Evolutionary conservation across 2,113 vertebrate genomes (phyloP), one percentile per base, ranked within the genome.

Genomic region (Caranx ignobilis): DNA sequence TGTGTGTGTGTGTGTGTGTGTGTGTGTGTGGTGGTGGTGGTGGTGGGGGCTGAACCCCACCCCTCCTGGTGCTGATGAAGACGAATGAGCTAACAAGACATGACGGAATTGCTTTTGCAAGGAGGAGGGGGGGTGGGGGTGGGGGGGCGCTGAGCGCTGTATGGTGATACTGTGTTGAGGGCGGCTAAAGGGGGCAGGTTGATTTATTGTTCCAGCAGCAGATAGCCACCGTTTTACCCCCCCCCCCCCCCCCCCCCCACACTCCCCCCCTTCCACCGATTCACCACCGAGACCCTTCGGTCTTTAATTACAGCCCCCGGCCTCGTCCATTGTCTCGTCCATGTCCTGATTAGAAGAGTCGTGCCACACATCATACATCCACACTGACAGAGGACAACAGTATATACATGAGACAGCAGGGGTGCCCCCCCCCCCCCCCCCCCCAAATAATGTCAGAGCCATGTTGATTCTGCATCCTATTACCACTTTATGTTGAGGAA

Each of bases 71-170:
- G 81, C 85, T 94, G 93, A 94, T 94, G 93, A 94, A 94, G 93
- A 94, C 86, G 80, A 93, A 94, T 92, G 91, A 89, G 93, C 88
- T 93, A 93, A 94, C 92, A 91, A 91, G 93, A 94, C 91, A 93
- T 94, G 91, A 93, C 92, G 83, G 89, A 92, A 94, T 94, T 93
- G 89, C 90, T 93, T 94, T 92, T 90, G 80, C 77, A 82, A 80
- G 74, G 75, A 74, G 75, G 26, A 26, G 26, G 26, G 26, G 26
- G 26, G 26, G 26, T 1, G 26, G 26, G 26, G 26, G 26, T 1
- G 26, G 26, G 85, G 79, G 84, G 75, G 83, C 76, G 82, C 74
- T 68, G 81, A 84, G 70, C 69, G 80, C 61, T 75, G 69, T 87
- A 66, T 79, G 41, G 84, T 83, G 81, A 88, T 89, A 87, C 89